Evolutionary conservation across 2,888 invertebrate species (phyloP), one percentile per base, ranked within the genome.

Genomic region (Pristionchus mayeri): DNA sequence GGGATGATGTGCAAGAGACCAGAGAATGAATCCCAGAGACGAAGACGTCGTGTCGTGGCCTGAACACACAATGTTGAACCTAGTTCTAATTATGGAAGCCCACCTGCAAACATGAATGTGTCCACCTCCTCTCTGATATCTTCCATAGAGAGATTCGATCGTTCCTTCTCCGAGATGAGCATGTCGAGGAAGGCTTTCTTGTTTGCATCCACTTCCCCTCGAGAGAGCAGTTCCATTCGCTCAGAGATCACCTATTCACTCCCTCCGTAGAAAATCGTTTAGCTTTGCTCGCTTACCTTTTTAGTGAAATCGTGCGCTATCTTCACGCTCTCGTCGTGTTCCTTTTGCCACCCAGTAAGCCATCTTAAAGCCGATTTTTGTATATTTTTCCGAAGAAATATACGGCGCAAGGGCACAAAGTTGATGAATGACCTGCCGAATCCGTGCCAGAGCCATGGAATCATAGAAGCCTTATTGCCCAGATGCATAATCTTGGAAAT

Each of bases 41-140:
- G 93, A 92, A 1, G 93, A 93, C 7, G 94, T 94, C 27, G 94
- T 94, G 88, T 94, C 94, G 89, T 94, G 94, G n/a, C 94, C 91
- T 91, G 37, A 11, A 30, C 34, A 24, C n/a, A 30, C 9, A 48
- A 18, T 48, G n/a, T n/a, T 16, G 21, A 48, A 78, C 9, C 18
- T 48, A 27, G 9, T 63, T 7, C 11, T 11, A 63, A 6, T 6
- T 34, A 27, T 16, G 30, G 30, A 27, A 21, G 27, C 34, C 6
- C 9, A 81, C 81, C 60, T 27, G 48, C 81, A 21, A 81, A 81
- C 81, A 60, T 81, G 81, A 81, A 81, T 1, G 37, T 81, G 27
- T 81, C 81, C 21, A 81, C 81, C 30, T 81, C 81, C 81, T 81
- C 81, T 44, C 81, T 34, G 3, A 81, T 60, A 24, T 81, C 81